Evolutionary conservation across 2,797 vertebrate species (phyloP).

Genomic region (Echeneis naucrates): DNA sequence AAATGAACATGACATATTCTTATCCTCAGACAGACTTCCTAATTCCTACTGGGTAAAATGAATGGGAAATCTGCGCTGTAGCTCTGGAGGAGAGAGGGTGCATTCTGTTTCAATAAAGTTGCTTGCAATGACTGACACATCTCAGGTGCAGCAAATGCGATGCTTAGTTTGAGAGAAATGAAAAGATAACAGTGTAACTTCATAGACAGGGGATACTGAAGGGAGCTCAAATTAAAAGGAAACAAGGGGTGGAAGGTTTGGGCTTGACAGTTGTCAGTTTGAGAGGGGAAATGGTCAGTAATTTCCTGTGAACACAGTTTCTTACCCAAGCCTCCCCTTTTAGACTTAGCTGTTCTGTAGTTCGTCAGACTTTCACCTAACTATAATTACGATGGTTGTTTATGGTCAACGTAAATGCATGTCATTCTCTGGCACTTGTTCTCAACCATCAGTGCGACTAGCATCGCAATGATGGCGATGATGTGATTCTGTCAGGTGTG

Average conservation of each 20-base stretch:
- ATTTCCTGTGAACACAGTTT: no score
- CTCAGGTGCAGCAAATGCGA: not conserved
- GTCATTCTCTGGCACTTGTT: not conserved
- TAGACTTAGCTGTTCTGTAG: not conserved
- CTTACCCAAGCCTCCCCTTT: no score
- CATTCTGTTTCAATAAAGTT: constrained; percentile 12
- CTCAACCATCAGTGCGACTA: no score
- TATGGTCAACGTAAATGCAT: no score
- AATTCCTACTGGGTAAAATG: constrained; percentile 37
- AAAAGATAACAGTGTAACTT: no score
- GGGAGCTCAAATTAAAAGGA: not conserved
- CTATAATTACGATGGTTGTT: not conserved
- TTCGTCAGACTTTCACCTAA: not conserved
- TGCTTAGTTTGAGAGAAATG: not conserved
- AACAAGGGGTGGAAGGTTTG: not conserved
- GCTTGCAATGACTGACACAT: not conserved
- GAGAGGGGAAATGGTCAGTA: no score
- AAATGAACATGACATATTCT: constrained; percentile 46
- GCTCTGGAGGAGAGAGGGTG: not conserved
- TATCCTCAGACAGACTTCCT: constrained; percentile 57
- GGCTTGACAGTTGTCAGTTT: no score
- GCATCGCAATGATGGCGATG: not conserved
- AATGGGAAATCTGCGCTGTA: constrained; percentile 12
- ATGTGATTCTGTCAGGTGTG: not conserved
- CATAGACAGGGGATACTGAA: not conserved